Evolutionary conservation across 2,797 vertebrate species (phyloP).

Genomic region (Sebastes variabilis): DNA sequence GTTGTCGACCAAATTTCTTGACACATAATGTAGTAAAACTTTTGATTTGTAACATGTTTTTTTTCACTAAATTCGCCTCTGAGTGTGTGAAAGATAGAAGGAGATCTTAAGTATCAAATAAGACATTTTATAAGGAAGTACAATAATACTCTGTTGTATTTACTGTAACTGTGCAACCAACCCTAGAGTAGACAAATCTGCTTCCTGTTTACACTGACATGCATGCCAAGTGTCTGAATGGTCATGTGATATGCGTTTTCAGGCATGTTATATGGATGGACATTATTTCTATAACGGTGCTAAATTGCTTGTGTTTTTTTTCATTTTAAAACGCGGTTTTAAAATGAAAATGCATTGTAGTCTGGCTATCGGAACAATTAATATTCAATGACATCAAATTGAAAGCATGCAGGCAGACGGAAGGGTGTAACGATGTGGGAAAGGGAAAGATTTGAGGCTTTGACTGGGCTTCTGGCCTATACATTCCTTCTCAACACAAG

Average conservation of each 20-base stretch:
- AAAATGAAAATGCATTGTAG: not conserved
- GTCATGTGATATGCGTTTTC: not conserved
- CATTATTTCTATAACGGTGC: not conserved
- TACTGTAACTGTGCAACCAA: no score
- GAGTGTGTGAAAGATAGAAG: no score
- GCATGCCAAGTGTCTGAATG: not conserved
- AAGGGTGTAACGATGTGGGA: slow-evolving; percentile 17
- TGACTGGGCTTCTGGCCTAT: slow-evolving; percentile 48
- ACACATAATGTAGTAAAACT: no score
- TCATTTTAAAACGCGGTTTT: not conserved
- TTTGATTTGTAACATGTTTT: no score
- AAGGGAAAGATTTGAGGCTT: slow-evolving; percentile 33
- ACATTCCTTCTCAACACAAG: slow-evolving; percentile 47
- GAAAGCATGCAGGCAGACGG: slow-evolving; percentile 40
- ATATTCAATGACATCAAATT: slow-evolving; percentile 58
- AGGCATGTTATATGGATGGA: not conserved
- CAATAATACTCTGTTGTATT: no score
- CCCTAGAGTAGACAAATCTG: not conserved
- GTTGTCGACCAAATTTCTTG: no score
- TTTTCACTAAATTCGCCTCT: no score
- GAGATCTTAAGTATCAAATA: no score
- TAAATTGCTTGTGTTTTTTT: not conserved
- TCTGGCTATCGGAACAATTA: slow-evolving; percentile 61
- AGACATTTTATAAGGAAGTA: no score
- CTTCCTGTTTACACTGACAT: not conserved